These are phyloP conservation scores for Alsophila aescularia DNA, from an alignment of 2,888 invertebrate species.

Conservation along the genomic window DNA sequence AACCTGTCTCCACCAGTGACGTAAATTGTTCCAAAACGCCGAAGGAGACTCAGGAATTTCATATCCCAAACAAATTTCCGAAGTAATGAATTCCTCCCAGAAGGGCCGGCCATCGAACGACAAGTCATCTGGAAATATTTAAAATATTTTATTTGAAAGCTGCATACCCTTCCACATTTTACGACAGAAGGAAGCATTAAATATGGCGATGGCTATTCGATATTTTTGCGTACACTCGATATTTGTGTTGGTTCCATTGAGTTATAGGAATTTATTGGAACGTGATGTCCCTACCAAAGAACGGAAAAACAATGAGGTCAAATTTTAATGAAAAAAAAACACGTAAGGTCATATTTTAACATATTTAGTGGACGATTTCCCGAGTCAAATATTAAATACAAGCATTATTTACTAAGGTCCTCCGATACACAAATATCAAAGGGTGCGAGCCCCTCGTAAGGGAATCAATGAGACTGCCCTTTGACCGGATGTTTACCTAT, in stretches of 20 bases:
- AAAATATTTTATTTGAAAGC: constrained; percentile 30
- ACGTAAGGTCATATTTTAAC: background rate
- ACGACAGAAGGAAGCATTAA: constrained; percentile 15
- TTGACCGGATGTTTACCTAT: constrained; percentile 65
- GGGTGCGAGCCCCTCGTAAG: constrained; percentile 45
- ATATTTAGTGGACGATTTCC: constrained; percentile 31
- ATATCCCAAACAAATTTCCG: constrained; percentile 72
- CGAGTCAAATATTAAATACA: constrained; percentile 59
- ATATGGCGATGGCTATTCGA: constrained; percentile 11
- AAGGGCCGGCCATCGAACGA: constrained; percentile 42
- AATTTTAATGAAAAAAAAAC: constrained; percentile 5
- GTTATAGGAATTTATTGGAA: constrained; percentile 4
- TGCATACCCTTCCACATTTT: constrained; percentile 18
- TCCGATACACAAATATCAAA: constrained; percentile 63
- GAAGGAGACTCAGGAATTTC: constrained; percentile 67
- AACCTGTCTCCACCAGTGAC: constrained; percentile 33
- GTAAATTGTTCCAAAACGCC: constrained; percentile 55
- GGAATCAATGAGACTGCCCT: constrained; percentile 68
- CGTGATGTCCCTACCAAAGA: background rate
- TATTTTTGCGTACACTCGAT: constrained; percentile 6
- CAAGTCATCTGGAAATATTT: constrained; percentile 35
- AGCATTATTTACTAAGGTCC: constrained; percentile 61
- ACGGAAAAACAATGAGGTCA: background rate
- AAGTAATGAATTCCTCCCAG: constrained; percentile 64
- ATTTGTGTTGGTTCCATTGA: background rate